Evolutionary conservation across 2,113 vertebrate species (phyloP).

Genomic region (Prionailurus viverrinus): DNA sequence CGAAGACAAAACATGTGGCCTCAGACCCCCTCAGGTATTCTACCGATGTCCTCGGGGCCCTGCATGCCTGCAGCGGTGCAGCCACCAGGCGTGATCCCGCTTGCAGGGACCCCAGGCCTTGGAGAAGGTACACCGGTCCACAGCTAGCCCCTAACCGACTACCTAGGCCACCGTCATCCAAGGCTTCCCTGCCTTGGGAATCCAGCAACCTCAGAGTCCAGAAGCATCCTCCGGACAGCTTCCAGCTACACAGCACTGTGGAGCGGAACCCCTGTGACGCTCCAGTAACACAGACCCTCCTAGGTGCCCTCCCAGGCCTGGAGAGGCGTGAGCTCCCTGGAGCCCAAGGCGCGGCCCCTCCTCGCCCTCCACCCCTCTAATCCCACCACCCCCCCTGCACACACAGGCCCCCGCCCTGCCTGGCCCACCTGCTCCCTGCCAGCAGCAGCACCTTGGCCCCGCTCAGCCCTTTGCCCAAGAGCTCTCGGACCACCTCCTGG

Average conservation of each 20-base stretch:
- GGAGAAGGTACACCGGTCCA: background rate
- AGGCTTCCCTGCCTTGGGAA: background rate
- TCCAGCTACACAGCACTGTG: background rate
- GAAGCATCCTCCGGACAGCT: background rate
- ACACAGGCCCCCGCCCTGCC: rapidly evolving
- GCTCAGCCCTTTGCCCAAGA: conserved; percentile 94
- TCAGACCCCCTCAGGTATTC: background rate
- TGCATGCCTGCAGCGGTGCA: no score
- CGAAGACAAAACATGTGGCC: background rate
- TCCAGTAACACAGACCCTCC: background rate
- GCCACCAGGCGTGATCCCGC: no score
- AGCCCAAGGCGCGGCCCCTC: background rate
- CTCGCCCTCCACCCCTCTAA: rapidly evolving
- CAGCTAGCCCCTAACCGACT: background rate
- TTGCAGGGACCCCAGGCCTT: background rate
- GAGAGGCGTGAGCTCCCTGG: background rate
- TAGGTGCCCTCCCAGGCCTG: background rate
- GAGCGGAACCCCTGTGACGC: background rate
- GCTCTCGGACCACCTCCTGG: conserved; percentile 96
- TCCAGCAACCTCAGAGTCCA: rapidly evolving
- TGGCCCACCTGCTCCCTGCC: conserved; percentile 96
- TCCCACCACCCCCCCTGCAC: background rate
- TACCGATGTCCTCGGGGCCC: background rate
- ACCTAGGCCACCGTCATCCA: background rate
- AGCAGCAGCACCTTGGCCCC: conserved; percentile 96